Evolutionary conservation across 1,140 invertebrate genomes (phyloP), one percentile per base, ranked within the genome.

Genomic region (Magallana angulata): DNA sequence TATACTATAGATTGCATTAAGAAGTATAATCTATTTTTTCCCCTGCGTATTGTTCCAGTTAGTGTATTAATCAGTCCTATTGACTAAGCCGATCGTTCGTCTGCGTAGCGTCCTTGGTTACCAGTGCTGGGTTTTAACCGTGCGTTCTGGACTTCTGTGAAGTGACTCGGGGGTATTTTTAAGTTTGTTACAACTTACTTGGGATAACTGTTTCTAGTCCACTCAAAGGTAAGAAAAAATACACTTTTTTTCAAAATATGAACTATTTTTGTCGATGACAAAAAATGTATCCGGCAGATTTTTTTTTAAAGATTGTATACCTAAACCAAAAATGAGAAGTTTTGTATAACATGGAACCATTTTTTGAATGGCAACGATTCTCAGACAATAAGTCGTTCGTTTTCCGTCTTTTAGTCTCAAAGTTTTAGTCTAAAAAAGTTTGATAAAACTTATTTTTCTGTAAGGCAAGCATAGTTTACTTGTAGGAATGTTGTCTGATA

Each of bases 31-130:
- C 68, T 76, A 76, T 76, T 76, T 76, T 71, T 76, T 76, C 68
- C 24, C 18, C 68, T 12, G 48, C 9, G 81, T 58, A 82, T 82
- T 82, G 81, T 82, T 82, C 81, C 81, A 57, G 81, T 58, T 58
- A 57, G 81, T 82, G 81, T 82, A 82, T 82, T 82, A 82, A 82
- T 82, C 81, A 82, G 57, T 57, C 81, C 81, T 82, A 82, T 82
- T 82, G 81, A 82, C 81, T 82, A 82, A 82, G 81, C 81, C 81
- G 56, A 57, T 82, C 68, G 68, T 76, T 76, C 68, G 68, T 76
- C 68, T 76, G 68, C 68, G 68, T 57, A 8, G 81, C 81, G 81
- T 82, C 81, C 81, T 82, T 82, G 81, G 81, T 82, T 82, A 82
- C 81, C 81, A 82, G 57, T 57, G 12, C 16, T 57, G 57, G 81